Evolutionary conservation across 2,888 invertebrate genomes (phyloP), one percentile per base, ranked within the genome.

Genomic region (Mesorhabditis sp.): DNA sequence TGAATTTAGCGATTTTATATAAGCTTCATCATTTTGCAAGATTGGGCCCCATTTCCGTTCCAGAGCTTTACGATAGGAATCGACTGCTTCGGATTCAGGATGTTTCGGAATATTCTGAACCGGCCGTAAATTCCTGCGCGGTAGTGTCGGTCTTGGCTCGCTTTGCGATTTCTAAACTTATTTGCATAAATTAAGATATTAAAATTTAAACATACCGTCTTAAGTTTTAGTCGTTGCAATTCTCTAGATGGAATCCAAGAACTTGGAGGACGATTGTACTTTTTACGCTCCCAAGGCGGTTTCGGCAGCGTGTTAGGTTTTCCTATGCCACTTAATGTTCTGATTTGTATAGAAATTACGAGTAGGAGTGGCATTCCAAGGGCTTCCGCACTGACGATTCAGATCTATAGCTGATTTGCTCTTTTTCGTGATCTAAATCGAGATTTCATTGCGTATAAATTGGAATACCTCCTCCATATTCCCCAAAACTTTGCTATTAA

Each of bases 171-270:
- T 50, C 58, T 50, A 50, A 50, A 50, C n/a, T 13, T 50, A 28
- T 28, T 28, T 28, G 28, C 28, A 28, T 28, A 28, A 28, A 28
- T 28, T 28, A 28, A 28, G 28, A 28, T 28, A 28, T 28, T 28
- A 28, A 1, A 28, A 28, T 28, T 28, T 28, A 28, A 28, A 28
- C 28, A 1, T 28, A 28, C 28, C 28, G 28, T 28, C 28, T 28
- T 28, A 28, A 28, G 28, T 28, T 28, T 28, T 28, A 28, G 28
- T 28, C 28, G 7, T 50, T 50, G 58, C 58, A 50, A n/a, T 50
- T 50, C 58, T 50, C n/a, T 50, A 10, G 58, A 50, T 50, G 58
- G 58, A 50, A 50, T 50, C 58, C 58, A 50, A 13, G 58, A 50
- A n/a, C 58, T n/a, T 13, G 10, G 10, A 50, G 10, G 10, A 13